phyloP scores from a whole-genome alignment of 2,797 vertebrate genomes.

The Borostomias antarcticus region DNA sequence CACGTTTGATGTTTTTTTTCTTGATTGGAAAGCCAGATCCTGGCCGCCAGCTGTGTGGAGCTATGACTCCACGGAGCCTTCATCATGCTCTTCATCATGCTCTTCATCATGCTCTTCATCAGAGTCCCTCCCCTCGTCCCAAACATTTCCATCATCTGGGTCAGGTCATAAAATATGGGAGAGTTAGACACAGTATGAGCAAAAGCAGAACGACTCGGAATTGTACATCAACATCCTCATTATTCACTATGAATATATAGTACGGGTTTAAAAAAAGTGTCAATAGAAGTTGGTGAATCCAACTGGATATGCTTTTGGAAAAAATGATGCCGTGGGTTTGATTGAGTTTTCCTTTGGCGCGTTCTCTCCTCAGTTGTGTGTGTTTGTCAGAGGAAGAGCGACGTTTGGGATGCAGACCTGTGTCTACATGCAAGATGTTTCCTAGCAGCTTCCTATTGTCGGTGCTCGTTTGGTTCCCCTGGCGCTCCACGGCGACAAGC shows the following conservation, averaged over 20 bases:
- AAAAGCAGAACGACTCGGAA: slow-evolving; percentile 49
- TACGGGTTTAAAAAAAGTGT: slow-evolving; percentile 20
- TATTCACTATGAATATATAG: slow-evolving; percentile 45
- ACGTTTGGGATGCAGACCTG: slow-evolving; percentile 56
- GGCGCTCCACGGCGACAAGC: slow-evolving; percentile 28
- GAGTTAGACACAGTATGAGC: slow-evolving; percentile 24
- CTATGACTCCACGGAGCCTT: slow-evolving; percentile 50
- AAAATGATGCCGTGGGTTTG: slow-evolving; percentile 24
- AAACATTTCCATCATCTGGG: slow-evolving; percentile 45
- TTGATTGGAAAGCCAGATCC: slow-evolving; percentile 48
- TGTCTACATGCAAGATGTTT: slow-evolving; percentile 71
- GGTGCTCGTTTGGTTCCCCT: slow-evolving; percentile 43
- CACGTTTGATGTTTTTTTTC: slow-evolving; percentile 62
- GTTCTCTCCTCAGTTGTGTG: slow-evolving; percentile 44
- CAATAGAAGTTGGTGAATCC: slow-evolving; percentile 18
- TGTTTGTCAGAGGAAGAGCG: slow-evolving; percentile 56
- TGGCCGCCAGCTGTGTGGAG: slow-evolving; percentile 62
- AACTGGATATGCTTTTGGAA: slow-evolving; percentile 32
- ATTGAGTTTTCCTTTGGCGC: slow-evolving; percentile 27
- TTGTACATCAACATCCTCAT: slow-evolving; percentile 48
- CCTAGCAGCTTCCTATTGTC: slow-evolving; percentile 65
- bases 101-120: slow-evolving; percentile 63
- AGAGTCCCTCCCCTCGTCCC: slow-evolving; percentile 40
- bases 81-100: slow-evolving; percentile 63
- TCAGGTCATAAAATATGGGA: slow-evolving; percentile 58